phyloP scores from a whole-genome alignment of 2,797 vertebrate species.

The Babyrousa celebensis region DNA sequence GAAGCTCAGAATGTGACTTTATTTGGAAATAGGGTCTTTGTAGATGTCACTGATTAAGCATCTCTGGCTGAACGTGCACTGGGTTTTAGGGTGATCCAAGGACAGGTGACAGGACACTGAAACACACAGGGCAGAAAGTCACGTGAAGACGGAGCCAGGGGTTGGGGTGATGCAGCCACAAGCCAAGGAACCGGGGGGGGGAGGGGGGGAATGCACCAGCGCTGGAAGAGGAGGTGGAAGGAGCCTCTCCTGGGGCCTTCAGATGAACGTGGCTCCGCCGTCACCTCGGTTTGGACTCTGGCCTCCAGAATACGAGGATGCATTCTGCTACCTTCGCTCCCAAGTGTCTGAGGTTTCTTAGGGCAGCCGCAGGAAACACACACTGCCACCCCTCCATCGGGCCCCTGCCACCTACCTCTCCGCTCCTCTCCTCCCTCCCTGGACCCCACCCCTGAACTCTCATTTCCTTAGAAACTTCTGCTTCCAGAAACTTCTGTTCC shows the following conservation, averaged over 20 bases:
- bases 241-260: background rate
- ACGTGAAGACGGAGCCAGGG: background rate
- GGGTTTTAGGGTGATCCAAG: background rate
- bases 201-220: no score
- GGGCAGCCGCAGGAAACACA: background rate
- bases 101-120: background rate
- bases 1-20: background rate
- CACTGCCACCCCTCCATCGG: accelerated
- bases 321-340: background rate
- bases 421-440: no score
- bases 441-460: background rate
- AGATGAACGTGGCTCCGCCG: accelerated
- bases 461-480: constrained; percentile 19
- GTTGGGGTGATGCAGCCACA: no score
- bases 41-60: background rate
- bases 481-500: constrained; percentile 45
- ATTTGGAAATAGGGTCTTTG: background rate
- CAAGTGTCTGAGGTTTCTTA: background rate
- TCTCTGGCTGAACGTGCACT: background rate
- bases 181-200: background rate
- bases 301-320: background rate
- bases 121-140: background rate
- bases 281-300: background rate
- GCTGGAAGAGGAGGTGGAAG: background rate
- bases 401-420: background rate